phyloP scores from a whole-genome alignment of 2,113 vertebrate genomes.

The Lonchura striata region DNA sequence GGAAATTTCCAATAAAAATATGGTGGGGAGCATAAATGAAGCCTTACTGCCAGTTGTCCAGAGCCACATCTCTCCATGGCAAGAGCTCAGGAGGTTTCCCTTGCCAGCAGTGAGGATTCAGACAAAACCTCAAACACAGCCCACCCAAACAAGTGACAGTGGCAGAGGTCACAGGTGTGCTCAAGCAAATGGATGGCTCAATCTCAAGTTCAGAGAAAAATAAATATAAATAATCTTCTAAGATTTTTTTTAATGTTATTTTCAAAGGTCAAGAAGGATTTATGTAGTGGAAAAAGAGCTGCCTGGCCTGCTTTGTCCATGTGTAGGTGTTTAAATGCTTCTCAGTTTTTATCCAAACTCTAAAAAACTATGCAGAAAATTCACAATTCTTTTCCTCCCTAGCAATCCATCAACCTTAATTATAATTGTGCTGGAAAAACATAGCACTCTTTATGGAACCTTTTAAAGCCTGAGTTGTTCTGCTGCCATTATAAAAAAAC shows the following conservation, averaged over 20 bases:
- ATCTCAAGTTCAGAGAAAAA: not conserved
- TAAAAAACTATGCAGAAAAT: conserved; percentile 19
- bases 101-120: not conserved
- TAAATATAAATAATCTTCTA: no score
- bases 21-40: rapidly evolving
- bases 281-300: not conserved
- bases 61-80: not conserved
- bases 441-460: not conserved
- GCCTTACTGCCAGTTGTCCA: not conserved
- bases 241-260: no score
- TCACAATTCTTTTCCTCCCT: not conserved
- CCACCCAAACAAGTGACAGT: not conserved
- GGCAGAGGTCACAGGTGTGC: not conserved
- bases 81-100: not conserved
- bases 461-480: conserved; percentile 41
- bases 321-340: not conserved
- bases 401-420: conserved; percentile 52
- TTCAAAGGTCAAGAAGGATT: not conserved
- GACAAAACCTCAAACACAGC: not conserved
- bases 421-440: conserved; percentile 24
- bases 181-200: not conserved
- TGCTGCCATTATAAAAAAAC: conserved; percentile 40
- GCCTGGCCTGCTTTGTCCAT: not conserved
- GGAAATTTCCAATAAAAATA: not conserved
- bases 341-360: not conserved